Evolutionary conservation across 2,797 vertebrate genomes (phyloP), one percentile per base, ranked within the genome.

Genomic region (Gadopsis marmoratus): DNA sequence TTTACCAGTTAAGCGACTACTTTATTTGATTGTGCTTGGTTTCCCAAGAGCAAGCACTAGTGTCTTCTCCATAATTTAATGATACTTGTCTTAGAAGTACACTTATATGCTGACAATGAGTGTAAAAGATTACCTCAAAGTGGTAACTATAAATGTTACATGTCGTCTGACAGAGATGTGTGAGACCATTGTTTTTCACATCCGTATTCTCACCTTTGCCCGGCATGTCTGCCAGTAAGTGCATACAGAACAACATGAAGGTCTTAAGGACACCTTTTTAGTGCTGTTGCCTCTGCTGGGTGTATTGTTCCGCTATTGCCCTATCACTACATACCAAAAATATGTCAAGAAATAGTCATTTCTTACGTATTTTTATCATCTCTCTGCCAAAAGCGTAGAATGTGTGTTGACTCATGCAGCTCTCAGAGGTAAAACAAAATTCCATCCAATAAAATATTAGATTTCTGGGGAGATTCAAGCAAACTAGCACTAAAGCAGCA

Each of bases 1-100:
- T 85, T 73, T 59, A 73, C 79, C 81, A 78, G 71, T 62, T 74
- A 55, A 59, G 72, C 35, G 71, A 69, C 58, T 71, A 26, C 69
- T 80, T 87, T 60, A 76, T 76, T 71, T 82, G 31, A 76, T 69
- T 78, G 23, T 63, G 37, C 68, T 70, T 31, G 33, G 45, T 56
- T 72, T 81, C 75, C 76, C 23, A 55, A 71, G 71, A 70, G 65
- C 14, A 33, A 68, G 33, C 31, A 67, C 26, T 29, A 60, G 43
- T 61, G 59, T 80, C 37, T 74, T 79, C 48, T 62, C 51, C 16
- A 23, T 69, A 72, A 71, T 76, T 70, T 54, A 82, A 71, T 78
- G 43, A 54, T 39, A 61, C 59, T 75, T 39, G 62, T 74, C 29
- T 67, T 54, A 29, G 66, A 74, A 74, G 67, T 10, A 21, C 60